Evolutionary conservation across 2,888 invertebrate genomes (phyloP), one percentile per base, ranked within the genome.

Genomic region (Creontiades dilutus): DNA sequence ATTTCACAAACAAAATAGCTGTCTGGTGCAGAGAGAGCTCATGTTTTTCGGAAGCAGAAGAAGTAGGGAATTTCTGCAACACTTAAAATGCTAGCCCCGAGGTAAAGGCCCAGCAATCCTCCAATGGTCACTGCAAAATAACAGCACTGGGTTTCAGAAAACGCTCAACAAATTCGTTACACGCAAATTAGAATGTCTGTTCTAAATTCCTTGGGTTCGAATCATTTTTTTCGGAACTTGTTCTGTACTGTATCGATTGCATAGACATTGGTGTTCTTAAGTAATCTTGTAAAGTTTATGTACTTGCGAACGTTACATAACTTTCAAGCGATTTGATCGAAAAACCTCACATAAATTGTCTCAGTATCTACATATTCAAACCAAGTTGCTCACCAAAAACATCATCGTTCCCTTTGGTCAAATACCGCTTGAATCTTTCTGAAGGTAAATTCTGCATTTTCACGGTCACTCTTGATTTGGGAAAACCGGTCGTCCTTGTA

Each of bases 391-490:
- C 27, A 89, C 89, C 89, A 37, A 81, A 81, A 16, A 81, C 19
- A 14, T 89, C 89, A 14, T 28, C 46, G 13, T 27, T 89, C 0
- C 81, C 81, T 46, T 48, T 89, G 37, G 19, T 81, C 13, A 81
- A 52, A 14, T 57, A 75, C 9, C 89, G 80, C 28, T 89, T 89
- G 61, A 89, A 89, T 27, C 89, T 80, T n/a, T 55, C 81, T 11
- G 89, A 81, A 5, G 89, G 89, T n/a, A 81, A 81, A 16, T 81
- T 89, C 81, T 89, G 57, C 81, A 89, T 80, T 57, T 89, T 80
- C 13, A 89, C 57, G 2, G 23, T 46, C 19, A 89, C 81, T 46
- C 47, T 23, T 12, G 81, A 55, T 23, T 46, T 19, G 14, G 46
- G 2, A 75, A 46, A 12, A 46, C 57, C 9, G 9, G 4, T n/a